A percentile compares a stretch with the other conserved stretches of the same genome.
Evolutionary conservation across 1,140 invertebrate species (phyloP).

Genomic region (Subanguina moxae): DNA sequence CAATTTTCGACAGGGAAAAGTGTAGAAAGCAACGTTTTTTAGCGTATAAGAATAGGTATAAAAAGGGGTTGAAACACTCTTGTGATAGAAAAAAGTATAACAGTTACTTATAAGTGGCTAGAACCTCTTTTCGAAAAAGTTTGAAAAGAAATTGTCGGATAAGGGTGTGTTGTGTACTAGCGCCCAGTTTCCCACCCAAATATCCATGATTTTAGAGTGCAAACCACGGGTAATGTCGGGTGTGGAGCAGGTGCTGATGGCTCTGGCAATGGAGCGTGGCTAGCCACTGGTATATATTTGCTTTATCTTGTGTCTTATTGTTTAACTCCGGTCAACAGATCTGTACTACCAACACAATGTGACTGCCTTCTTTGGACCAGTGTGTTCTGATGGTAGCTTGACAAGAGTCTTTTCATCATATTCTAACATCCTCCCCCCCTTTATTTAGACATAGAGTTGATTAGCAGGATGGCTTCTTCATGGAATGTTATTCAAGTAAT

Average conservation of each 20-base stretch:
- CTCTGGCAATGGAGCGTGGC: neutral
- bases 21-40: too few species aligned
- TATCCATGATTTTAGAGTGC: neutral
- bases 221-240: neutral
- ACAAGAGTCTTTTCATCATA: neutral
- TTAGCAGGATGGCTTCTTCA: constrained; percentile 10
- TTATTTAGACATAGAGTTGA: constrained; percentile 26
- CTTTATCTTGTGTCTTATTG: neutral
- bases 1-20: too few species aligned
- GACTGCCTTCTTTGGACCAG: constrained; percentile 40
- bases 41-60: too few species aligned
- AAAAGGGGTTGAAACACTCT: too few species aligned
- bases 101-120: too few species aligned
- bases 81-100: too few species aligned
- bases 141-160: too few species aligned
- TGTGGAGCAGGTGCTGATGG: neutral
- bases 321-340: neutral
- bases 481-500: constrained; percentile 20
- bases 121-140: too few species aligned
- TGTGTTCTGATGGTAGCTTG: constrained; percentile 19
- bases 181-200: too few species aligned
- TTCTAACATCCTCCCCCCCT: neutral
- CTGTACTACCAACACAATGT: constrained; percentile 22
- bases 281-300: neutral
- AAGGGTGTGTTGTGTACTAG: too few species aligned